A percentile compares a stretch with the other conserved stretches of the same genome.
Evolutionary conservation across 2,113 vertebrate species (phyloP).

Genomic region (Maylandia zebra): DNA sequence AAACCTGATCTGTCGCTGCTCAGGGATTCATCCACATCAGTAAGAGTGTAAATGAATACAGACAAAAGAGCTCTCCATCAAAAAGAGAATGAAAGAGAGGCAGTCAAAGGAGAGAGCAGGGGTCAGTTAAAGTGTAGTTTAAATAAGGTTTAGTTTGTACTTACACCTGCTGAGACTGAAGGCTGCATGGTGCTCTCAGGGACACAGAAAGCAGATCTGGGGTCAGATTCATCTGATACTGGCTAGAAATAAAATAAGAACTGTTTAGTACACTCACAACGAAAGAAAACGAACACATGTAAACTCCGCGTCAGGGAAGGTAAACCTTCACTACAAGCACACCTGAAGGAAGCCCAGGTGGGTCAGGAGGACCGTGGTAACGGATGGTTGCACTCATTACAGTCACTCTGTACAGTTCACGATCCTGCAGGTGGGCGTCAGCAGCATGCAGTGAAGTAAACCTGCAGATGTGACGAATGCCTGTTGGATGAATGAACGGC

Average conservation of each 20-base stretch:
- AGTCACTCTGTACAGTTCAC: not conserved
- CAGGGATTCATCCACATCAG: not conserved
- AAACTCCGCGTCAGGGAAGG: rapidly evolving
- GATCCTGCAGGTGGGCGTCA: not conserved
- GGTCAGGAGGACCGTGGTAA: not conserved
- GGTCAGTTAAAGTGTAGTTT: not conserved
- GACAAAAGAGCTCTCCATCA: not conserved
- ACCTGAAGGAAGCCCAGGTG: not conserved
- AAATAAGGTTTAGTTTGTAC: not conserved
- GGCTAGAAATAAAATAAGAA: not conserved
- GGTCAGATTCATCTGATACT: not conserved
- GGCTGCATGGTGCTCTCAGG: not conserved
- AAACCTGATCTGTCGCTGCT: not conserved
- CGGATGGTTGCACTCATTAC: not conserved
- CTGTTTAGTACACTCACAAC: not conserved
- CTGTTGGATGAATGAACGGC: not conserved
- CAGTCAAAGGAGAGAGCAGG: not conserved
- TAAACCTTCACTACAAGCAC: not conserved
- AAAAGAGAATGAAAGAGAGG: not conserved
- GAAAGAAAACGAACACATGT: not conserved
- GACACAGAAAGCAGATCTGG: not conserved
- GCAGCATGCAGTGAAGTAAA: not conserved
- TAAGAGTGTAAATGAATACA: not conserved
- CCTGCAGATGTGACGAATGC: not conserved
- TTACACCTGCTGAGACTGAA: not conserved